Base-by-base conservation (phyloP, 2,888 invertebrate genomes). In the Antheraea assamensis region DNA sequence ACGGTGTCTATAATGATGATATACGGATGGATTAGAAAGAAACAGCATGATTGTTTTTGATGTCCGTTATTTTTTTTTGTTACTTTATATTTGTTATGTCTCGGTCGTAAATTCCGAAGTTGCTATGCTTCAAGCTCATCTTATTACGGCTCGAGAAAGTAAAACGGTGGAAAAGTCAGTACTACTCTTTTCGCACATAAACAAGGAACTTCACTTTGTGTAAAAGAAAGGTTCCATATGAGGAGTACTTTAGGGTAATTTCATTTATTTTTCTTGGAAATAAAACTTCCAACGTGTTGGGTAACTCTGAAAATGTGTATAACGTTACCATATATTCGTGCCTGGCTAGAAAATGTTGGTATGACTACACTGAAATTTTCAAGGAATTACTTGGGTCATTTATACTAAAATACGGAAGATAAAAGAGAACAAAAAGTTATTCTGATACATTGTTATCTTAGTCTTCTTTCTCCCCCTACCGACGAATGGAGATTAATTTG, bases 401-500 rank as follows among this genome's bases (percentile, higher is more conserved):
- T 10, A 3, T 58, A 58, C n/a, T 58, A 24, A 30, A 5, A 30
- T 30, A 64, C 2, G 21, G 58, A 71, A 71, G 31, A 71, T 31
- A 35, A 58, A n/a, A 35, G 8, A 0, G 13, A 35, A 70, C 42
- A 55, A 70, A 15, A 88, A 90, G 88, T 87, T 86, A 85, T 83
- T 84, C 81, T 78, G 77, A 78, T 80, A 82, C 83, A 87, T 91
- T 91, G 89, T 91, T 89, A 91, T 88, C 85, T 88, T 89, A 87
- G 82, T 83, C 80, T 84, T 82, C 82, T 82, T 84, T 81, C 81
- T 81, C 76, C 78, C 79, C 79, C 83, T 80, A 85, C 85, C 83
- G 82, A 86, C 83, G 89, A 90, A 94, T 92, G 85, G 92, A 93
- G 93, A 94, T 93, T 93, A 93, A 94, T 94, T 92, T 94, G 92